Percentiles rank a stretch among this genome's conserved stretches.
phyloP scores from a whole-genome alignment of 2,888 invertebrate genomes.

The Stenurella melanura region DNA sequence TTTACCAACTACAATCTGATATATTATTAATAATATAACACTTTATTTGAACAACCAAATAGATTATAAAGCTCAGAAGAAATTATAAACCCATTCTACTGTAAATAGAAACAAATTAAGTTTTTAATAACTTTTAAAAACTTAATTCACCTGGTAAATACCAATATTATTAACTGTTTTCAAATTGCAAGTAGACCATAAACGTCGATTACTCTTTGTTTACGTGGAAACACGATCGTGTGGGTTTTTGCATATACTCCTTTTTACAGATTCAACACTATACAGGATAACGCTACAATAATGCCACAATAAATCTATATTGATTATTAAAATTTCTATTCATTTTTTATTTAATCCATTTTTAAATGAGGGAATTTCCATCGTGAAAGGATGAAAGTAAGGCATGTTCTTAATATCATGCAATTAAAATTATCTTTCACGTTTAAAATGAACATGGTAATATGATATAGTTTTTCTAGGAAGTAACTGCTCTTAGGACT shows the following conservation, averaged over 20 bases:
- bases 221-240: slow-evolving; percentile 5
- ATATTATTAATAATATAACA: background rate
- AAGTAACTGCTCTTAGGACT: too few relatives aligned
- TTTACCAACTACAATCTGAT: too few relatives aligned
- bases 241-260: slow-evolving; percentile 16
- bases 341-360: background rate
- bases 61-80: background rate
- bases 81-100: background rate
- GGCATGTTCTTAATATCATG: background rate
- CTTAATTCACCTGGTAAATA: slow-evolving; percentile 14
- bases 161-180: slow-evolving; percentile 28
- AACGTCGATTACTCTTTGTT: slow-evolving; percentile 27
- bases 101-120: slow-evolving; percentile 26
- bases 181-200: slow-evolving; percentile 28
- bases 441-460: too few relatives aligned
- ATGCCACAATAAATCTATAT: background rate
- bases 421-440: too few relatives aligned
- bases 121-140: slow-evolving; percentile 19
- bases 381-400: background rate
- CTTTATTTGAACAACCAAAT: background rate
- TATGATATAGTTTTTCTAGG: too few relatives aligned
- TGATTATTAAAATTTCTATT: background rate
- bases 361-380: background rate
- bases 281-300: background rate
- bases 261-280: slow-evolving; percentile 16